A percentile compares a stretch with the other conserved stretches of the same genome.
Conservation (phyloP, 2,113 vertebrate species). For the Corythaixoides concolor region DNA sequence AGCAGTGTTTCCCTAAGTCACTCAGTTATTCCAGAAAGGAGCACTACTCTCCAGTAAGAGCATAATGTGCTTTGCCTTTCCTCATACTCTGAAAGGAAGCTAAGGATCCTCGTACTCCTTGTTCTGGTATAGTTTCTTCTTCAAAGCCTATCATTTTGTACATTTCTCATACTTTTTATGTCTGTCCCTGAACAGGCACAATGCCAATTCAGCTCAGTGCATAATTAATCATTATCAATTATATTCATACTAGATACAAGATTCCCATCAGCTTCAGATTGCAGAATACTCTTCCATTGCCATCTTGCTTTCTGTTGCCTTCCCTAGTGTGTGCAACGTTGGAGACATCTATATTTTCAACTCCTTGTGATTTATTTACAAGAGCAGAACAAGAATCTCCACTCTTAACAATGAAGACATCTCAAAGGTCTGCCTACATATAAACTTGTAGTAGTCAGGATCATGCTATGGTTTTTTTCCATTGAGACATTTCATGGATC, state of each 20-base stretch:
- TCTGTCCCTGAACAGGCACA: background rate
- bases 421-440: background rate
- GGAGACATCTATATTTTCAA: background rate
- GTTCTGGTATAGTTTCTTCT: background rate
- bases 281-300: background rate
- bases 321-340: background rate
- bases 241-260: background rate
- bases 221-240: slow-evolving; percentile 17
- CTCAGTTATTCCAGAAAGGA: background rate
- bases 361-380: slow-evolving; percentile 29
- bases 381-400: background rate
- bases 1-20: background rate
- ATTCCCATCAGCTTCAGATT: background rate
- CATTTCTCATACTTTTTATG: background rate
- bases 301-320: background rate
- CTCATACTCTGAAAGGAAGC: background rate
- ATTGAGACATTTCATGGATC: background rate
- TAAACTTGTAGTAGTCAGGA: background rate
- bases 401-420: background rate
- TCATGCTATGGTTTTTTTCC: background rate
- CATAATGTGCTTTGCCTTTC: background rate
- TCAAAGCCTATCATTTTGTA: background rate
- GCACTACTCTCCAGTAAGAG: background rate
- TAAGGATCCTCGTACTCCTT: background rate
- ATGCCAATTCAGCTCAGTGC: background rate